Conservation (phyloP, 2,888 invertebrate species). For the Cyrtodaria siliqua region DNA sequence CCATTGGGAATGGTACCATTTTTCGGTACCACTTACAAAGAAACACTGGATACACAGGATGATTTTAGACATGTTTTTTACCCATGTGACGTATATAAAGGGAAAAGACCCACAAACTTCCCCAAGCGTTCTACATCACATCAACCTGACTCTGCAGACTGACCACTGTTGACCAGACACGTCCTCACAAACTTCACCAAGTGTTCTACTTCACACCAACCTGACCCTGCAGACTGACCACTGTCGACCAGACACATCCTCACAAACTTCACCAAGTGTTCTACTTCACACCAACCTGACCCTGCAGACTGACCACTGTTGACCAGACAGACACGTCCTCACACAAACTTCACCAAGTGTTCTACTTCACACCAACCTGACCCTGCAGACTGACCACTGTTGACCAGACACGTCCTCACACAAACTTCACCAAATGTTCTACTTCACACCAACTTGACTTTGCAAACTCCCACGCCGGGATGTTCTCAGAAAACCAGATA, state of each 20-base stretch:
- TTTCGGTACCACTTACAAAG: too few species aligned
- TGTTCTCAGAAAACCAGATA: constrained; percentile 88
- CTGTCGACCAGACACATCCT: constrained; percentile 87
- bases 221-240: constrained; percentile 92
- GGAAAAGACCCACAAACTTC: constrained; percentile 91
- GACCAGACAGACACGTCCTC: too few species aligned
- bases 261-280: too few species aligned
- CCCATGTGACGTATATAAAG: too few species aligned
- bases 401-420: constrained; percentile 89
- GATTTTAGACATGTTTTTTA: too few species aligned
- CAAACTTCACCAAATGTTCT: too few species aligned
- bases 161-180: constrained; percentile 88
- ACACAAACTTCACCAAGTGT: too few species aligned
- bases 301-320: constrained; percentile 92
- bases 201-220: too few species aligned
- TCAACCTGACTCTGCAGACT: constrained; percentile 91
- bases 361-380: too few species aligned
- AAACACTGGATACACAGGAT: too few species aligned
- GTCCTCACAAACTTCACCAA: constrained; percentile 91
- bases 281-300: constrained; percentile 87
- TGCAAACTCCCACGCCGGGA: constrained; percentile 94
- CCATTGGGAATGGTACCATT: too few species aligned
- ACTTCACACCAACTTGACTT: constrained; percentile 86
- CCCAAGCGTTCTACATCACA: too few species aligned
- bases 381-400: constrained; percentile 92